Conservation (phyloP, 2,797 vertebrate species). For the Neoniphon sammara region DNA sequence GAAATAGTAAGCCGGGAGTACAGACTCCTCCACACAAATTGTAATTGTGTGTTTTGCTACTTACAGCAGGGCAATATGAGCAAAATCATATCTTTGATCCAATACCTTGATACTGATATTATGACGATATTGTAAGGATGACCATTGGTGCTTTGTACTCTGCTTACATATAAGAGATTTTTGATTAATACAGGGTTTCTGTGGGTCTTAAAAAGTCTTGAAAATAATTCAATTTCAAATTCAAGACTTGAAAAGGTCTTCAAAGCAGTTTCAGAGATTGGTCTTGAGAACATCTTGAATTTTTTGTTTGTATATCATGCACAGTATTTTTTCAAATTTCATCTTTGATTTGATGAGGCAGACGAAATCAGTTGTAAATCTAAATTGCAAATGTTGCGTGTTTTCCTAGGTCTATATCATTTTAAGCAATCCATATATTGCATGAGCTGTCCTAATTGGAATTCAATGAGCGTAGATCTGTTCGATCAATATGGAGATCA, state of each 20-base stretch:
- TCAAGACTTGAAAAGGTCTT: too few relatives aligned
- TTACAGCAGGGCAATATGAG: too few relatives aligned
- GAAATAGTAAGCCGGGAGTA: background rate
- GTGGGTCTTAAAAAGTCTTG: too few relatives aligned
- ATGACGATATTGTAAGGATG: too few relatives aligned
- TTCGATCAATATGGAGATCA: constrained; percentile 53
- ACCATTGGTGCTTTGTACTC: too few relatives aligned
- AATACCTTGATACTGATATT: too few relatives aligned
- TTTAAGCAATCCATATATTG: background rate
- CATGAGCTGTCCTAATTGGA: constrained; percentile 20
- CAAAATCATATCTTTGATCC: too few relatives aligned
- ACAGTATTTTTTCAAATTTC: background rate
- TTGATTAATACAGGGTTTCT: too few relatives aligned
- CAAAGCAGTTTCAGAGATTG: too few relatives aligned
- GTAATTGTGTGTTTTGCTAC: background rate
- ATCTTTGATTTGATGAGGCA: too few relatives aligned
- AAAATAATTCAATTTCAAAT: too few relatives aligned
- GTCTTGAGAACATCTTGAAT: too few relatives aligned
- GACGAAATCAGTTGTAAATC: background rate
- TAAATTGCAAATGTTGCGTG: constrained; percentile 6
- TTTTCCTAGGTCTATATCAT: constrained; percentile 1
- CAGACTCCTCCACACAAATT: background rate
- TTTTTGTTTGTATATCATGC: background rate
- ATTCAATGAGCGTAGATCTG: constrained; percentile 42
- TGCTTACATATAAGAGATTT: background rate